Evolutionary conservation across 2,113 vertebrate genomes (phyloP), one percentile per base, ranked within the genome.

Genomic region (Platichthys flesus): DNA sequence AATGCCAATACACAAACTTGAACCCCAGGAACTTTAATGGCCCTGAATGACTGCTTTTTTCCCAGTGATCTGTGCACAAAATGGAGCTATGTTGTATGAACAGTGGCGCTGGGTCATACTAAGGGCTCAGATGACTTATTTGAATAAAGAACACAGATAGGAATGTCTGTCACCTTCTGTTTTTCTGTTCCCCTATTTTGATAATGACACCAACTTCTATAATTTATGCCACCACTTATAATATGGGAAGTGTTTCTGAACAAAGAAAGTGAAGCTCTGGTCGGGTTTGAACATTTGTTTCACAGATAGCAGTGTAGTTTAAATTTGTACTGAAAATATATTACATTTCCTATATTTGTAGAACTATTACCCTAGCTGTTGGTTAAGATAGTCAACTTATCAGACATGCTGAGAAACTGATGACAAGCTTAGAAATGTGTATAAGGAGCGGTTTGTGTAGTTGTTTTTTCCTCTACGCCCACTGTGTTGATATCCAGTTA

Each of bases 401-500:
- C 31, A 55, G 55, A 59, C 12, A 40, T 64, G 16, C 23, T 21
- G 9, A 61, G 6, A 52, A 62, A 37, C 13, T 15, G 21, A 18
- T 56, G 60, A 31, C 26, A 71, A 31, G 52, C 69, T 67, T 45
- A 70, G 70, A 58, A 15, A 61, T 49, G 35, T 9, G 5, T 28
- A 2, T 54, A 15, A 61, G 47, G 59, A 67, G 57, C 4, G 6
- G 14, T 28, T 71, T 61, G 57, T 54, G 24, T 64, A 67, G 35
- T 35, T 9, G 9, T n/a, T n/a, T 18, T 62, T 51, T 49, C 20
- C 16, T 60, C 7, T 35, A 9, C 31, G 55, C 20, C 58, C 40
- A 6, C 58, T 37, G 55, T 78, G 52, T 73, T 76, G 59, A 47
- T 82, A 24, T 51, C 49, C 23, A 66, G 59, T 75, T 64, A 59